Conservation (phyloP, 2,797 vertebrate genomes). For the Pseudochirops cupreus region DNA sequence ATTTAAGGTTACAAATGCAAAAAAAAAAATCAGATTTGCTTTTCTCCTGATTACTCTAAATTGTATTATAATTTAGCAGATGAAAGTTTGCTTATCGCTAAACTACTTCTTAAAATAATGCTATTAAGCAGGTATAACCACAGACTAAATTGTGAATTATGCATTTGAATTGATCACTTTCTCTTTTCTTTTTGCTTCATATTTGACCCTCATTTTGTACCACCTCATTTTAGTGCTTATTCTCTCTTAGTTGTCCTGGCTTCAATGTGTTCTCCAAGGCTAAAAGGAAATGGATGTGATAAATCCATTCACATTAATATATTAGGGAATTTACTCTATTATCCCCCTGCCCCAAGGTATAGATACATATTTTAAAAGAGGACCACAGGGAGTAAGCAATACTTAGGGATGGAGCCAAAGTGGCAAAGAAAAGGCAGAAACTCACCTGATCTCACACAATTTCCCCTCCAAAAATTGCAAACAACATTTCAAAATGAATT, state of each 20-base stretch:
- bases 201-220: background rate
- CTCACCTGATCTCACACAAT: background rate
- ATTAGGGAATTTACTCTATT: background rate
- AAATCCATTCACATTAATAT: background rate
- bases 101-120: background rate
- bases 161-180: background rate
- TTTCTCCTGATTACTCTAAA: background rate
- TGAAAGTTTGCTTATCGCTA: background rate
- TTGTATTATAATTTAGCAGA: background rate
- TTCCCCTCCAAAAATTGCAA: background rate
- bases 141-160: background rate
- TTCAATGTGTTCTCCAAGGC: background rate
- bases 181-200: background rate
- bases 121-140: background rate
- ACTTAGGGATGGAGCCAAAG: background rate
- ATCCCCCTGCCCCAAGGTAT: background rate
- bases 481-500: background rate
- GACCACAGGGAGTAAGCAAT: background rate
- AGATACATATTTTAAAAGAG: background rate
- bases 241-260: background rate
- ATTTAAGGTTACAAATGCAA: background rate
- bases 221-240: background rate
- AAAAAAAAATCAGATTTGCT: background rate
- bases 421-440: background rate
- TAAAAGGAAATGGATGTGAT: background rate